A percentile compares a stretch with the other conserved stretches of the same genome.
Conservation (phyloP, 2,113 vertebrate species). For the Tor tambroides region DNA sequence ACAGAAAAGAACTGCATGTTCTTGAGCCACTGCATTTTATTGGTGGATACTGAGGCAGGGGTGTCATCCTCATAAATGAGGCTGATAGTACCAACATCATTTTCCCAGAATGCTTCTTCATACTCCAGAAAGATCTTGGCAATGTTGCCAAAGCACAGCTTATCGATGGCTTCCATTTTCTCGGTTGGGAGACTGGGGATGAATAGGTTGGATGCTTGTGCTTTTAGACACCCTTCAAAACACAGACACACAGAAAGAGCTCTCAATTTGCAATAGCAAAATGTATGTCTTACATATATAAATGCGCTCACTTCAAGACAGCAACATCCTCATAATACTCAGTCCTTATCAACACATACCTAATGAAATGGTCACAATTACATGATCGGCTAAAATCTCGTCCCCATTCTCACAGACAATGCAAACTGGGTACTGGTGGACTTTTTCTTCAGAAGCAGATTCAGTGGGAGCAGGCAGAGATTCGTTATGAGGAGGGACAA, state of each 20-base stretch:
- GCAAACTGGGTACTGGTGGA: conserved; percentile 51
- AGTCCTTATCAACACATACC: conserved; percentile 50
- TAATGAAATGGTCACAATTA: conserved; percentile 63
- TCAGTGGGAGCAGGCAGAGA: not conserved
- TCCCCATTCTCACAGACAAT: conserved; percentile 58
- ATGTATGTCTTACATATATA: too few species aligned
- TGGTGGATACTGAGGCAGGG: conserved; percentile 39
- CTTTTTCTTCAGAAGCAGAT: not conserved
- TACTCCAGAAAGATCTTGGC: conserved; percentile 66
- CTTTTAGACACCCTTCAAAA: conserved; percentile 60
- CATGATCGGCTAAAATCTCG: conserved; percentile 62
- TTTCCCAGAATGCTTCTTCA: conserved; percentile 62
- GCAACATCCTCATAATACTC: not conserved
- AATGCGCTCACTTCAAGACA: not conserved
- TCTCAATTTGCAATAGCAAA: not conserved
- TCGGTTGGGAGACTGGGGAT: conserved; percentile 56
- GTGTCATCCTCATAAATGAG: conserved; percentile 60
- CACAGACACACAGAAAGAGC: not conserved
- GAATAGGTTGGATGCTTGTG: conserved; percentile 54
- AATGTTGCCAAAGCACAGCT: conserved; percentile 61
- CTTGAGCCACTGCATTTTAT: conserved; percentile 50
- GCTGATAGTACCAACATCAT: conserved; percentile 48
- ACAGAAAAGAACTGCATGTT: conserved; percentile 55
- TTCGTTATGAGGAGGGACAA: not conserved
- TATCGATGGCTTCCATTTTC: conserved; percentile 58